Base-by-base conservation (phyloP, 2,888 invertebrate genomes). In the Nemotelus nigrinus region DNA sequence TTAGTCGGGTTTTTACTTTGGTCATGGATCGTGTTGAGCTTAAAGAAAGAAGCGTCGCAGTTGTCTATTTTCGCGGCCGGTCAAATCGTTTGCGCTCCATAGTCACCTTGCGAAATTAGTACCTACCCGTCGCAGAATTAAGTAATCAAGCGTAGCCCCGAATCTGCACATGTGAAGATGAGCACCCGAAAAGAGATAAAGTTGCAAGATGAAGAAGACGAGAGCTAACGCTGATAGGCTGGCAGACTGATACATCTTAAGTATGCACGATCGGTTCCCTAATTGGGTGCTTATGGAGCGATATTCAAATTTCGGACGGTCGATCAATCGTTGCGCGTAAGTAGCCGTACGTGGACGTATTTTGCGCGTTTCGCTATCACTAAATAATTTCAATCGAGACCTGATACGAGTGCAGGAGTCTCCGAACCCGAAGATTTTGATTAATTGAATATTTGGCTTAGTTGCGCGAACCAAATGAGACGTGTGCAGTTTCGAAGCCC, bases 1-100 rank as follows among this genome's bases (percentile, higher is more conserved):
- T 87, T 86, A 87, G 87, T 87, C 86, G 86, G 86, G 87, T 87
- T 86, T 87, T 87, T 86, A 87, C 87, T 86, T 86, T 85, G 87
- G 86, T 86, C 87, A 87, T 86, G 87, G 86, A 86, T 86, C 87
- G 86, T 86, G 85, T 86, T 86, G 86, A 86, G 85, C 79, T 80
- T 77, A 78, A 78, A 79, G 58, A 64, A 67, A 68, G 55, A 74
- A 74, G 44, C 74, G 63, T 47, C 63, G 7, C 48, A 74, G 39
- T 74, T 70, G 44, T 47, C 25, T 43, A 50, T 70, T 70, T 41
- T 55, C 70, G 70, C 70, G 53, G 10, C 70, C 74, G 63, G 47
- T 41, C 41, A 47, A 43, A 63, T 48, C 25, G 48, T 39, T 70
- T 7, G 6, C 70, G 55, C 53, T 25, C 70, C 55, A 47, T 41